These are phyloP conservation scores for Volucella inanis DNA, from an alignment of 2,888 invertebrate species.

Conservation along the genomic window DNA sequence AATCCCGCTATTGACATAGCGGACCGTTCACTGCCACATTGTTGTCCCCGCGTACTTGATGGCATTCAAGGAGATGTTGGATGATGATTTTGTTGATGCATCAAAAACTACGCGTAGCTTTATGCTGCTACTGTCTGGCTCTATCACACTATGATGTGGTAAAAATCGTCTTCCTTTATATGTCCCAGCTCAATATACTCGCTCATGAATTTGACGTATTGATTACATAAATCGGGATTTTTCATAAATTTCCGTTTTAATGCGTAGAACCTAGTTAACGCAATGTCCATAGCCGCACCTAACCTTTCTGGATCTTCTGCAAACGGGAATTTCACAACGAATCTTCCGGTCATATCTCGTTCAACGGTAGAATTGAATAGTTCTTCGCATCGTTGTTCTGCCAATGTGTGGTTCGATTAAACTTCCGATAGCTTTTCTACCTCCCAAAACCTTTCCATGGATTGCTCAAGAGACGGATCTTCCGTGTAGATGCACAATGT, in stretches of 20 bases:
- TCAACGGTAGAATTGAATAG: conserved; percentile 46
- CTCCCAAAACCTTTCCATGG: conserved; percentile 11
- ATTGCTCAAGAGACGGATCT: conserved; percentile 2
- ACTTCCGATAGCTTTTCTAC: neutral
- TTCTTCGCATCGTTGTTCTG: conserved; percentile 55
- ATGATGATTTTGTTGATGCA: no score
- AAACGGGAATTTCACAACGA: neutral
- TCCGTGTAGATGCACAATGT: conserved; percentile 6
- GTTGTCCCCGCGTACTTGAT: neutral
- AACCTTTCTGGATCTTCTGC: no score
- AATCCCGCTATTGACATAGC: no score
- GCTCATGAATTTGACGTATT: conserved; percentile 58
- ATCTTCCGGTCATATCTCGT: conserved; percentile 2
- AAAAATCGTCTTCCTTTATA: conserved; percentile 62
- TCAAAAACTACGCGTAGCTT: no score
- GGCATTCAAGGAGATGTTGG: neutral
- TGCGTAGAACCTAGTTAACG: neutral
- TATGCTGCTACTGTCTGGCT: conserved; percentile 9
- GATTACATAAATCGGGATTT: neutral
- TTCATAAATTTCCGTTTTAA: neutral
- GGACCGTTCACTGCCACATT: no score
- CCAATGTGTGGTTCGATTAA: neutral
- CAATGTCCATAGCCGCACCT: no score
- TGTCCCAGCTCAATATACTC: conserved; percentile 73
- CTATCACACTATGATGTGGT: conserved; percentile 25